These are phyloP conservation scores for Aegithalos caudatus DNA, from an alignment of 2,113 vertebrate species.

Conservation along the genomic window DNA sequence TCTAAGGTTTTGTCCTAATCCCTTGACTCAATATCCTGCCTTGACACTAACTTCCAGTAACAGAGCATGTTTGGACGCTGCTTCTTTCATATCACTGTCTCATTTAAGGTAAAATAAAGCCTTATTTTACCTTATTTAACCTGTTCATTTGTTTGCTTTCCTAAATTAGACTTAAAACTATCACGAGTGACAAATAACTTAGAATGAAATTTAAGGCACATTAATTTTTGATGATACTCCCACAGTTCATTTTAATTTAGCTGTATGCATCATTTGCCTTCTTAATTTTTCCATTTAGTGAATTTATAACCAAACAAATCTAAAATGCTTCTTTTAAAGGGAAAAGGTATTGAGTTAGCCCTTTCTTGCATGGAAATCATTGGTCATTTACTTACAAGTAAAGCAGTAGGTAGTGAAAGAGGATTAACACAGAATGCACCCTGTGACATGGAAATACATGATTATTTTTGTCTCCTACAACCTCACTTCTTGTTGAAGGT, in stretches of 20 bases:
- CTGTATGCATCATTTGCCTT: not conserved
- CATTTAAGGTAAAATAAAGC: not conserved
- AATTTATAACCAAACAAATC: slow-evolving; percentile 19
- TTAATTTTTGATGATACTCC: slow-evolving; percentile 39
- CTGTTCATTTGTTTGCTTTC: not conserved
- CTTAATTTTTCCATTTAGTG: slow-evolving; percentile 27
- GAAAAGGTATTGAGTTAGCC: not conserved
- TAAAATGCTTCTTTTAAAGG: not conserved
- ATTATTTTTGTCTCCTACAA: slow-evolving; percentile 19
- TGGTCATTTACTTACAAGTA: not conserved
- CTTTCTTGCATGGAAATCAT: not conserved
- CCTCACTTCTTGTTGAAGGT: not conserved
- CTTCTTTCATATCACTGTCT: not conserved
- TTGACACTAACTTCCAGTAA: not conserved
- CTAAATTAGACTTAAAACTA: not conserved
- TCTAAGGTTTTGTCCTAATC: not conserved
- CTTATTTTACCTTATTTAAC: not conserved
- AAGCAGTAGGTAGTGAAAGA: not conserved
- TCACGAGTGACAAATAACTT: not conserved
- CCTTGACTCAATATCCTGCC: not conserved
- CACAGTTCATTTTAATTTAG: slow-evolving; percentile 11
- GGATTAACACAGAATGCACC: not conserved
- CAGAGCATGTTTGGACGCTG: not conserved
- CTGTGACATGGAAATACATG: not conserved
- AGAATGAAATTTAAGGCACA: slow-evolving; percentile 6